Evolutionary conservation across 2,113 vertebrate species (phyloP).

Genomic region (Megatriorchis doriae): DNA sequence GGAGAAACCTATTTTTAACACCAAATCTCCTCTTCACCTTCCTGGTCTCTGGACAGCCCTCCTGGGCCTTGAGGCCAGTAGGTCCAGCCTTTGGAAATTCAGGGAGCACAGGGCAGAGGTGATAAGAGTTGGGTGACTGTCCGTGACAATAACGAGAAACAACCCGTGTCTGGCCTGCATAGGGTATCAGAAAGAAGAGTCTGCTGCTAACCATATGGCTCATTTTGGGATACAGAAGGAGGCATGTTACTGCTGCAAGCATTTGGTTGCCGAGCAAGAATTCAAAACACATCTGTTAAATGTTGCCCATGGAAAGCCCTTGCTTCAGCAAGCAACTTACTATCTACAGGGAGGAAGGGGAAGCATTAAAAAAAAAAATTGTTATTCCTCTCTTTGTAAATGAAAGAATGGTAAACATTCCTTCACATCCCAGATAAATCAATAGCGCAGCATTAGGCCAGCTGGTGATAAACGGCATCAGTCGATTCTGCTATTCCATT

Average conservation of each 20-base stretch:
- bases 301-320: neutral
- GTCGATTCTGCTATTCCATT: neutral
- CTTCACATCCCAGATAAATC: neutral
- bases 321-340: neutral
- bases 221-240: neutral
- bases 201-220: neutral
- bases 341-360: neutral
- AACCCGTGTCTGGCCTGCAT: neutral
- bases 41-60: neutral
- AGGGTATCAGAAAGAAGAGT: neutral
- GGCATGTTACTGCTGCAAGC: neutral
- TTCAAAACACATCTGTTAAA: constrained; percentile 20
- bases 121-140: neutral
- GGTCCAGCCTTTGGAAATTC: neutral
- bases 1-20: neutral
- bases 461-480: neutral
- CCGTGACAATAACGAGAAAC: neutral
- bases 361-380: neutral
- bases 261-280: neutral
- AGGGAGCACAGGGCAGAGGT: neutral
- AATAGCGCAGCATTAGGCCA: neutral
- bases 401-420: neutral
- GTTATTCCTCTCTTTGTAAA: neutral
- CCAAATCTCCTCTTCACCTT: neutral
- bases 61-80: neutral